These are phyloP conservation scores for Agrypnus murinus DNA, from an alignment of 2,888 invertebrate genomes.

Conservation along the genomic window DNA sequence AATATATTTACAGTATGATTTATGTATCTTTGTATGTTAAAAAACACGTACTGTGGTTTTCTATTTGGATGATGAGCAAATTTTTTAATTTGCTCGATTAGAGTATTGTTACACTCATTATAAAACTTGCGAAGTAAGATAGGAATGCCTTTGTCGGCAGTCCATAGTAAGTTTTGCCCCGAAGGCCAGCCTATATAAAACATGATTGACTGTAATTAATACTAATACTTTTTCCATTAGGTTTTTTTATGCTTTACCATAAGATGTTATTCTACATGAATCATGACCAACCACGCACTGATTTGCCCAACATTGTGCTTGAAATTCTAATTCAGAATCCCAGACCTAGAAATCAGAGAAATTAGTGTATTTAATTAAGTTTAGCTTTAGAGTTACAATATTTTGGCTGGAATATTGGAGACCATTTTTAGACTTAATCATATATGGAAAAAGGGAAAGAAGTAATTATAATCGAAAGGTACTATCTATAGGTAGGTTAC, in stretches of 20 bases:
- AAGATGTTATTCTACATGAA: neutral
- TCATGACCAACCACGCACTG: conserved; percentile 59
- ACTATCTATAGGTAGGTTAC: no score
- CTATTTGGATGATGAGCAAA: neutral
- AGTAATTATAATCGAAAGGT: no score
- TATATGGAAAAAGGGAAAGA: no score
- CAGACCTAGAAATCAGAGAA: conserved; percentile 54
- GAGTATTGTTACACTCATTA: neutral
- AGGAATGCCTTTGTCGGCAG: neutral
- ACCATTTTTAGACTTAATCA: neutral
- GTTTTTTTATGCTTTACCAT: neutral
- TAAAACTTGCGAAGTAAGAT: neutral
- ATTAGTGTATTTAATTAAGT: no score
- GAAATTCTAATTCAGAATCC: conserved; percentile 65
- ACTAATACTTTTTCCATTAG: neutral
- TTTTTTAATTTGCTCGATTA: neutral
- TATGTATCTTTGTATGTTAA: no score
- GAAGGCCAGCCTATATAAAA: no score
- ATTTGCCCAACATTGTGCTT: conserved; percentile 69
- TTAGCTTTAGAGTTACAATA: neutral
- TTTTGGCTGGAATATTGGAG: neutral
- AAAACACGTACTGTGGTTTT: no score
- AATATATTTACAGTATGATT: no score
- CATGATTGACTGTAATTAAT: no score
- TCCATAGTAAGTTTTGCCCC: conserved; percentile 10